phyloP scores from a whole-genome alignment of 2,888 invertebrate genomes.

The Tiliacea aurago region DNA sequence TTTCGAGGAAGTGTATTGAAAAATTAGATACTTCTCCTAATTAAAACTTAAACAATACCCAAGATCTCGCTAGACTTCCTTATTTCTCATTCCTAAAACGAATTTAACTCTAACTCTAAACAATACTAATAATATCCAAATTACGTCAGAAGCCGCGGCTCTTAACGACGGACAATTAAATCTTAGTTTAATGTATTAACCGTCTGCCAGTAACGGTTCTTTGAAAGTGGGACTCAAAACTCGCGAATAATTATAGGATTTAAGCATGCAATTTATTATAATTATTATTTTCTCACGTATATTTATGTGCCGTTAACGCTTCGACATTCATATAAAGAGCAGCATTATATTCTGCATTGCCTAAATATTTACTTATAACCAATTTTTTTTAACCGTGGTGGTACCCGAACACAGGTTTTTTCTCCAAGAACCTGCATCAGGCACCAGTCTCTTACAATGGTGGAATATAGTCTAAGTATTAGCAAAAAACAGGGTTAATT shows the following conservation, averaged over 20 bases:
- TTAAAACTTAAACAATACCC: constrained; percentile 15
- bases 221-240: constrained; percentile 41
- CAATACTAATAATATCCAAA: constrained; percentile 47
- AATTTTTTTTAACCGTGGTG: too few species aligned
- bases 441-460: too few species aligned
- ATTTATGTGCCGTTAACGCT: constrained; percentile 19
- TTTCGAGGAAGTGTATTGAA: too few species aligned
- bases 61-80: constrained; percentile 33
- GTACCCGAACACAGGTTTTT: too few species aligned
- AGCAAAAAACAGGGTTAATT: too few species aligned
- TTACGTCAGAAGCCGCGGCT: constrained; percentile 38
- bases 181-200: constrained; percentile 45
- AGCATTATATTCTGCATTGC: background rate
- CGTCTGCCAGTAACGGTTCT: constrained; percentile 57
- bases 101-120: constrained; percentile 26
- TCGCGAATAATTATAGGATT: constrained; percentile 34
- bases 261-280: constrained; percentile 36
- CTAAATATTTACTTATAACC: background rate
- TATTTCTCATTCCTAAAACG: constrained; percentile 30
- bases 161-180: constrained; percentile 59
- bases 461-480: too few species aligned
- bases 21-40: background rate
- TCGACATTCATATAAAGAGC: background rate
- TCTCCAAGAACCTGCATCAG: too few species aligned
- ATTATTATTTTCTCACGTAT: constrained; percentile 29